Base-by-base conservation (phyloP, 2,113 vertebrate genomes). In the Osmerus mordax region DNA sequence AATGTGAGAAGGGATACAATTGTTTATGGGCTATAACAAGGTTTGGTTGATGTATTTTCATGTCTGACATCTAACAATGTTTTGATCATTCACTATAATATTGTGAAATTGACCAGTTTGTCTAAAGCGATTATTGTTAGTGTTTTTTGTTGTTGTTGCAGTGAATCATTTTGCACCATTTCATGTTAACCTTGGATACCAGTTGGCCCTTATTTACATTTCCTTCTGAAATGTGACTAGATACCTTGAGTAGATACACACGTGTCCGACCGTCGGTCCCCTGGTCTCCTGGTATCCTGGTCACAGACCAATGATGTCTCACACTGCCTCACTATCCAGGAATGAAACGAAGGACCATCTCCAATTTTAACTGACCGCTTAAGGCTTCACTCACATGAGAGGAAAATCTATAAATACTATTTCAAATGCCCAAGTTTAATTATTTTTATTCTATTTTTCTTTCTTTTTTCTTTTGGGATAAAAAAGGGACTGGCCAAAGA, bases 341-440 rank as follows among this genome's bases (percentile, higher is more conserved):
- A 62, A 69, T 13, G 21, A 69, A 23, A 23, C 32, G 47, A 21
- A 66, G 58, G 19, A 66, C 41, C 25, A 21, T 67, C 69, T 77
- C 52, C 41, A 65, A 63, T 47, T 47, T 19, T 3, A 70, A 60
- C 51, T 11, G 63, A 67, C 69, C 63, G 60, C 58, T 56, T 47
- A 60, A 23, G 58, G 29, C 64, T 73, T 51, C 36, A 63, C 73
- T 77, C 72, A 19, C 73, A 19, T 47, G 23, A 51, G 23, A 11
- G 14, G n/a, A 53, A 63, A 71, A 62, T 19, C 19, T 72, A 63
- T 77, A 53, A 63, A 71, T 52, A 16, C 19, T 72, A 63, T 77
- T 69, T 69, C 32, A 68, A 79, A 79, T 64, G 63, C 68, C 25
- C 7, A 60, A 28, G 25, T 55, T 70, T 12, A 19, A 41, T 65